Evolutionary conservation across 1,140 invertebrate genomes (phyloP), one percentile per base, ranked within the genome.

Genomic region (Dermatophagoides farinae): DNA sequence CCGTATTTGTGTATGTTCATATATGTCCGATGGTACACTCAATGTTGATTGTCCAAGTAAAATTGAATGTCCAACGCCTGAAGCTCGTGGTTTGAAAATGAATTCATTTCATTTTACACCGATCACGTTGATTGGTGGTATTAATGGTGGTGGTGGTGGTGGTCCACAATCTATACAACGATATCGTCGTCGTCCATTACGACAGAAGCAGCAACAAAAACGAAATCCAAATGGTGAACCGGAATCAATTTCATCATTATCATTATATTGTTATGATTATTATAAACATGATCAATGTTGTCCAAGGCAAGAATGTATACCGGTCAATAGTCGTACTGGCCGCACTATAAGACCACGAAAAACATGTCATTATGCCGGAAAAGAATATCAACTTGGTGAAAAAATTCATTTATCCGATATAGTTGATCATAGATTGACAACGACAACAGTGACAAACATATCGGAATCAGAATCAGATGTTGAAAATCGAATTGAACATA

Each of bases 331-430:
- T 4, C 58, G 23, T 18, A 60, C 44, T 1, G 58, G 43, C 6
- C 23, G 58, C 8, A 49, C 18, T 2, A 8, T 60, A 9, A 49
- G 23, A 37, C 25, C 23, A 38, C 2, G 57, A 20, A 49, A 37
- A 64, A 61, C 46, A 0, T 66, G 65, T 18, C 0, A 51, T n/a
- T 66, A 61, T 25, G 64, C 61, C 25, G 58, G 58, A 16, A 44
- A 60, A 18, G 40, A 47, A 8, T 66, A 66, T 46, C 57, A 63
- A 38, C 39, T 64, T 10, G 65, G 65, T 9, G 62, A 67, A 38
- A 51, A 61, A 39, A 66, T 67, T 16, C 11, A 38, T 8, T 49
- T 47, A 41, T 55, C 53, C 6, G 25, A 25, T 18, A 39, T 22
- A 5, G 16, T 16, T 31, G 18, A 5, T 52, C 11, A 52, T 16